Evolutionary conservation across 2,888 invertebrate species (phyloP), one percentile per base, ranked within the genome.

Genomic region (Andrena dorsata): DNA sequence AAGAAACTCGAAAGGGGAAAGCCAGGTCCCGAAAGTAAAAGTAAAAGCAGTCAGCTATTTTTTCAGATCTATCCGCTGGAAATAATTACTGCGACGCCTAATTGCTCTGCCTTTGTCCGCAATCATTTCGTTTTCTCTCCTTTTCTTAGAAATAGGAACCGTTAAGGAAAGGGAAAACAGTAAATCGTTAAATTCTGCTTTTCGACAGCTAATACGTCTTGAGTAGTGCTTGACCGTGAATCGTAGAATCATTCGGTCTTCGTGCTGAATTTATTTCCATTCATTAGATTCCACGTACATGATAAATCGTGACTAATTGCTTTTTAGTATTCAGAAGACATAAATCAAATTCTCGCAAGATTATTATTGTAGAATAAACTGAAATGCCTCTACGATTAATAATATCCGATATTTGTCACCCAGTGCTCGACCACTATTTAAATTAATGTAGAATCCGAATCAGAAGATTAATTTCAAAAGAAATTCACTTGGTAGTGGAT

Each of bases 11-110:
- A 68, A 78, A 68, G 32, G 66, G 47, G 66, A 80, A 80, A 80
- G 66, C 26, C n/a, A 26, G 30, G 16, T 56, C 1, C 56, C 28
- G 72, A 66, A 64, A 81, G 69, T 74, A 69, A 70, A 80, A 80
- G 80, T 80, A 81, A 80, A 65, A 74, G 69, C 26, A 20, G 20
- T 23, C 35, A n/a, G 6, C 49, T 68, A 66, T 66, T 79, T 74
- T 71, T 58, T 49, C 16, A 65, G n/a, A 65, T 56, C 20, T 60
- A 60, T 16, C 49, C 70, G 41, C 64, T 80, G 70, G 78, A 73
- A 80, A 74, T 73, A 80, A 81, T 73, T 68, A 81, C 3, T 20
- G 30, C 8, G 66, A 41, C 35, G 41, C 13, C 49, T 81, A 80
- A 81, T 81, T 80, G 51, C 26, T 6, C 28, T 41, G 16, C 23